Percentiles rank a stretch among this genome's conserved stretches.
phyloP scores from a whole-genome alignment of 2,113 vertebrate genomes.

The Vicugna pacos region DNA sequence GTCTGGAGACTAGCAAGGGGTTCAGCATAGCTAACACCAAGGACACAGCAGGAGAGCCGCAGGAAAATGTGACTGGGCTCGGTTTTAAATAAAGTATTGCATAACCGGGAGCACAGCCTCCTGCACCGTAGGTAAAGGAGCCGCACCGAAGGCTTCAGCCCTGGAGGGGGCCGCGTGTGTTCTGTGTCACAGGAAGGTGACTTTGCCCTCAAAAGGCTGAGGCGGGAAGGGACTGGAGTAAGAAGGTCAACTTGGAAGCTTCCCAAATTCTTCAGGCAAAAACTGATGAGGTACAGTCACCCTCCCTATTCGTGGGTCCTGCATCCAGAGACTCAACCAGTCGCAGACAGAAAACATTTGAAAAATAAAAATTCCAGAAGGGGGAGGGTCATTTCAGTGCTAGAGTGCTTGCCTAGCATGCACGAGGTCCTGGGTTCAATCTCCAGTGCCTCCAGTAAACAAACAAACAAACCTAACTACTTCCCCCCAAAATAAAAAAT shows the following conservation, averaged over 20 bases:
- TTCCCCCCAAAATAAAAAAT: too few relatives aligned
- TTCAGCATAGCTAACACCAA: not conserved
- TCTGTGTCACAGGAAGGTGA: not conserved
- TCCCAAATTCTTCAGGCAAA: not conserved
- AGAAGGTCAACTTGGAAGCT: not conserved
- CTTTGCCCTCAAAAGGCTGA: not conserved
- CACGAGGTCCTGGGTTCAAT: too few relatives aligned
- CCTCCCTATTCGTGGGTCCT: not conserved
- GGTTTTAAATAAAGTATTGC: not conserved
- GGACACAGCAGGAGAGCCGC: not conserved
- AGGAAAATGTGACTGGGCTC: not conserved
- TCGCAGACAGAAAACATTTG: not conserved
- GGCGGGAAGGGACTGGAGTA: not conserved
- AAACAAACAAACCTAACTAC: too few relatives aligned
- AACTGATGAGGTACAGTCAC: not conserved
- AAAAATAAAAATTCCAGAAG: not conserved
- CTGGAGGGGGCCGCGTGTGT: not conserved
- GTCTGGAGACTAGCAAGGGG: not conserved
- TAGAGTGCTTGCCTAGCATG: too few relatives aligned
- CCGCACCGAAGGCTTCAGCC: not conserved
- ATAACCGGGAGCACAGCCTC: not conserved
- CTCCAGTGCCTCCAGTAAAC: too few relatives aligned
- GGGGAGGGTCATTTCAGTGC: too few relatives aligned
- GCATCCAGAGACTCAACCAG: too few relatives aligned
- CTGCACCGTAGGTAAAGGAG: not conserved